Evolutionary conservation across 2,113 vertebrate species (phyloP), one percentile per base, ranked within the genome.

Genomic region (Macquaria ambigua): DNA sequence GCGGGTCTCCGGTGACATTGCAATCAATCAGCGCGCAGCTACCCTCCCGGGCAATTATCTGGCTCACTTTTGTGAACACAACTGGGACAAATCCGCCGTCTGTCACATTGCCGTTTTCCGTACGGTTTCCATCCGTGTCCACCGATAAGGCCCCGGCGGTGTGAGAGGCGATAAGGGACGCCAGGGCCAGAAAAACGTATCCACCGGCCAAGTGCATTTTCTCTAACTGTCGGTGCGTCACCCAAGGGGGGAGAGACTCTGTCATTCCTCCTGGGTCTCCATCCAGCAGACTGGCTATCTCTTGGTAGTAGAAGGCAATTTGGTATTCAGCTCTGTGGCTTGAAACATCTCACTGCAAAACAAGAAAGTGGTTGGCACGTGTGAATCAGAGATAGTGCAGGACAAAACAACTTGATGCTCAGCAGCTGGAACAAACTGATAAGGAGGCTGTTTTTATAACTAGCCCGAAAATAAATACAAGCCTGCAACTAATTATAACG

Each of bases 31-130:
- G 94, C 83, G 96, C 97, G 83, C 96, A 98, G 81, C 95, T 97
- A 46, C 98, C 98, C 92, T 99, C 98, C 56, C 97, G 97, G 92
- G 96, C 98, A 58, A 98, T 98, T 86, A 99, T 96, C 90, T 99
- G 98, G 90, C 94, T 96, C 1, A 96, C 94, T 85, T 50, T 96
- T 66, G 95, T 95, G 87, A 95, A 93, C 55, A 96, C 93, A 56
- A 92, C 61, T 0, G 97, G 98, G 83, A 96, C 94, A 0, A 95
- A 96, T 43, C 97, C 97, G 0, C 50, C 39, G 21, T 85, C 91
- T 14, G 61, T 5, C 31, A 81, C 90, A 0, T 95, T 96, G 90
- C 48, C 81, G 63, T 94, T 97, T 53, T 90, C 94, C 41, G 96
- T 96, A 79, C 88, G 91, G 74, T 97, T 94, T 79, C 93, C 90